phyloP scores from a whole-genome alignment of 2,797 vertebrate species.

The Pangasius macronema region DNA sequence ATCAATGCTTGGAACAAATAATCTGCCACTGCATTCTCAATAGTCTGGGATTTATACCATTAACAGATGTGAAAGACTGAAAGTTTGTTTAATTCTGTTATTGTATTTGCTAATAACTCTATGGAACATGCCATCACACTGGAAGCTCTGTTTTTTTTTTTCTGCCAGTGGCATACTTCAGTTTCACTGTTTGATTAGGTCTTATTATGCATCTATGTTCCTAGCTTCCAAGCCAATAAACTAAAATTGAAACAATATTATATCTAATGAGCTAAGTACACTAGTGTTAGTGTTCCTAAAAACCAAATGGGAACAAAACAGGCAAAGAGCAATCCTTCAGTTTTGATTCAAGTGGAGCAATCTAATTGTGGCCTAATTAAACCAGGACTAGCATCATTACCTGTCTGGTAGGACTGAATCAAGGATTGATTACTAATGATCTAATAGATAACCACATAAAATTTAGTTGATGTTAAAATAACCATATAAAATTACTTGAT shows the following conservation, averaged over 20 bases:
- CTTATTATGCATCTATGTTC: background rate
- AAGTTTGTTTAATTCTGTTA: conserved; percentile 15
- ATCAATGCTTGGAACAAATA: conserved; percentile 15
- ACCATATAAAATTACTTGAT: background rate
- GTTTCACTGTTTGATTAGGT: background rate
- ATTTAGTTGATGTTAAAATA: background rate
- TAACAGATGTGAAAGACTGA: conserved; percentile 24
- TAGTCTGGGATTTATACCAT: conserved; percentile 23
- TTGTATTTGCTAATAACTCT: conserved; percentile 5
- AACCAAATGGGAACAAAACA: background rate
- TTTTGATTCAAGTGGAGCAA: background rate
- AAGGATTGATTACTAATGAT: background rate
- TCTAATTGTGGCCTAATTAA: conserved; percentile 1
- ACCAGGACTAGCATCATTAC: conserved; percentile 3
- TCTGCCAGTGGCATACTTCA: background rate
- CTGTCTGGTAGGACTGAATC: background rate
- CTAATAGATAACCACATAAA: background rate
- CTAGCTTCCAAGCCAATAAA: background rate
- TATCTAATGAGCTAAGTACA: background rate
- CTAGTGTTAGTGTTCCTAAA: conserved; percentile 4
- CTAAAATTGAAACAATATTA: background rate
- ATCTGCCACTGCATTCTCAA: conserved; percentile 13
- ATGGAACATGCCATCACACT: conserved; percentile 18
- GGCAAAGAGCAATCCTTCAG: conserved; percentile 1
- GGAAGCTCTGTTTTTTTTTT: background rate